Evolutionary conservation across 2,888 invertebrate species (phyloP), one percentile per base, ranked within the genome.

Genomic region (Drepana falcataria): DNA sequence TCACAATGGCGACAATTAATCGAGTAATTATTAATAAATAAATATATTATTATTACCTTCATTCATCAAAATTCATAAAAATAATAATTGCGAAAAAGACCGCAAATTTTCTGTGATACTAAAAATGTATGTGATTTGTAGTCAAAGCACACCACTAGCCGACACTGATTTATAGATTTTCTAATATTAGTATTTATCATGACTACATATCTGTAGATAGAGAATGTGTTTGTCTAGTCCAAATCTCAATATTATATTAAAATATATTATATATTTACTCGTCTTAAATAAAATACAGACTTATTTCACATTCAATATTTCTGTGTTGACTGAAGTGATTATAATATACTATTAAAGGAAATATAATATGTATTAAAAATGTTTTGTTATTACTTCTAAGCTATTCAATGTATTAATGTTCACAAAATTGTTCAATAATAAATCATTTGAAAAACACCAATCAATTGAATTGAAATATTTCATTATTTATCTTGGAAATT

Each of bases 161-260:
- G 72, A 82, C 85, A 86, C 83, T 81, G 79, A 81, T 83, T 73
- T 83, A 21, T 86, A 88, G 85, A 84, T 85, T 87, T 87, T 89
- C 80, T 87, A 86, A 75, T 81, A 83, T 87, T 89, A 89, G 87
- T 82, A 84, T 88, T 87, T 91, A 91, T 91, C 91, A 90, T 91
- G 85, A 87, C 90, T 83, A 91, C 91, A 91, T 91, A 91, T 91
- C 91, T 91, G 87, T 91, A 91, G 91, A 86, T 91, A 90, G 91
- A 88, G 67, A 83, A 89, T 84, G 88, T 88, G 89, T 88, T 88
- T 87, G 86, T 86, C 87, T 91, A 90, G 89, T 89, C 84, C 91
- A 90, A 89, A 88, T 87, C 87, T 88, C 87, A 85, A 86, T 86
- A 83, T 84, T 81, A 74, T 71, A 71, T 44, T 9, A 73, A 40